phyloP scores from a whole-genome alignment of 2,888 invertebrate species.

The Agriopis leucophaearia region DNA sequence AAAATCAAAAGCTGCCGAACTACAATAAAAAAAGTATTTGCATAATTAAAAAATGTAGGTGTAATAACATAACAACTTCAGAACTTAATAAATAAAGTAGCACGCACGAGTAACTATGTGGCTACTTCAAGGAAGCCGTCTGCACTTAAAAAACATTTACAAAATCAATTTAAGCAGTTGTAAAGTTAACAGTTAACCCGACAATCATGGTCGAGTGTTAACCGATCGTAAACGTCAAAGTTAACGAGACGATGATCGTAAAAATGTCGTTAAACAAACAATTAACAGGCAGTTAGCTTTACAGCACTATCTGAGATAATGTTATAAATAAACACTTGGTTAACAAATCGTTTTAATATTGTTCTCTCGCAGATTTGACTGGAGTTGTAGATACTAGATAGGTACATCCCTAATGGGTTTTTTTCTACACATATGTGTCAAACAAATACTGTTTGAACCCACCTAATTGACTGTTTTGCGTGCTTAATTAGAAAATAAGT shows the following conservation, averaged over 20 bases:
- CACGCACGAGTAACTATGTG: not conserved
- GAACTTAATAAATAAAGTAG: not conserved
- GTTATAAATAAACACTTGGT: slow-evolving; percentile 39
- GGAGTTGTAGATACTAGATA: too few species aligned
- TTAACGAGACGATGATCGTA: slow-evolving; percentile 80
- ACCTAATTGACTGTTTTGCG: too few species aligned
- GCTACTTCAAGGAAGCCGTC: slow-evolving; percentile 32
- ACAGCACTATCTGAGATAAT: slow-evolving; percentile 56
- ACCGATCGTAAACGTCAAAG: slow-evolving; percentile 82
- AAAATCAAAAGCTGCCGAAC: too few species aligned
- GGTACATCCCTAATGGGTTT: too few species aligned
- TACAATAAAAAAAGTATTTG: too few species aligned
- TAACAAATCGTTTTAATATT: slow-evolving; percentile 30
- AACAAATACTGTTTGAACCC: too few species aligned
- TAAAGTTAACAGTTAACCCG: slow-evolving; percentile 36
- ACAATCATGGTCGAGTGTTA: slow-evolving; percentile 78
- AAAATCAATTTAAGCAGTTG: slow-evolving; percentile 61
- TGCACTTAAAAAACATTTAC: slow-evolving; percentile 59
- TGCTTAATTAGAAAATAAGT: too few species aligned
- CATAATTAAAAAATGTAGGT: too few species aligned
- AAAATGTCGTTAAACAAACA: slow-evolving; percentile 84
- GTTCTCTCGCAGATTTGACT: not conserved
- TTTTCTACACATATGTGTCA: too few species aligned
- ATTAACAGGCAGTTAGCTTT: slow-evolving; percentile 67
- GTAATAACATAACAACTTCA: too few species aligned